These are phyloP conservation scores for Caenorhabditis briggsae DNA, from an alignment of 1,140 invertebrate species.

Conservation along the genomic window DNA sequence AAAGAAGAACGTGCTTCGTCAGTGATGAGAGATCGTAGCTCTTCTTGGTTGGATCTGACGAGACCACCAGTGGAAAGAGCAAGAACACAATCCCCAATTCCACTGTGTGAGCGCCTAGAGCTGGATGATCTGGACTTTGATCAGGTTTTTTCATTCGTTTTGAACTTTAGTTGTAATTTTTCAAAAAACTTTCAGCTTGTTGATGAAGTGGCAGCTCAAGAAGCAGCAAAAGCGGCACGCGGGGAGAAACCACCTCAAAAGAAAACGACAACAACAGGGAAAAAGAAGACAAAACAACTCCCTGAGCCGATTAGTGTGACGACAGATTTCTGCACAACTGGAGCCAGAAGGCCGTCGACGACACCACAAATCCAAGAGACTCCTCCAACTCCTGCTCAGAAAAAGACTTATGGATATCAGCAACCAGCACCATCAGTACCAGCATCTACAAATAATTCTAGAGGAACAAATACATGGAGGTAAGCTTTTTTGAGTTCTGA, in stretches of 20 bases:
- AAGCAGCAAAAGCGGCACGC: constrained; percentile 16
- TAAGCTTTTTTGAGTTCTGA: not conserved
- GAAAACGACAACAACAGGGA: not conserved
- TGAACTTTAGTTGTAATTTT: not conserved
- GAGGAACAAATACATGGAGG: constrained; percentile 43
- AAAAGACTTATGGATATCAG: constrained; percentile 46
- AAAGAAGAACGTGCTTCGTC: constrained; percentile 31
- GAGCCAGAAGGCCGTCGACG: constrained; percentile 37
- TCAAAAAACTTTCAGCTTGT: not conserved
- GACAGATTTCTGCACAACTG: constrained; percentile 48
- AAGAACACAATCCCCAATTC: constrained; percentile 44
- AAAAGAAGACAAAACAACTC: not conserved
- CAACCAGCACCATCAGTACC: not conserved
- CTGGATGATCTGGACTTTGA: constrained; percentile 24
- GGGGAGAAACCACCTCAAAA: not conserved
- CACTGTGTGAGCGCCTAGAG: constrained; percentile 37
- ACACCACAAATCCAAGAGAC: constrained; percentile 61
- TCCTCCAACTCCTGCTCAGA: constrained; percentile 53
- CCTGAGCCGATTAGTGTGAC: constrained; percentile 47
- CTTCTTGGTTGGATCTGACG: constrained; percentile 28
- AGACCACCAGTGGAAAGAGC: constrained; percentile 31
- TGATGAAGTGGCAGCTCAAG: constrained; percentile 41
- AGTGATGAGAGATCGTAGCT: constrained; percentile 25
- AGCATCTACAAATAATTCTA: constrained; percentile 4
- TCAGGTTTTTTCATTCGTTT: not conserved